These are phyloP conservation scores for Prietella phreatophila DNA, from an alignment of 2,113 vertebrate species.

Conservation along the genomic window DNA sequence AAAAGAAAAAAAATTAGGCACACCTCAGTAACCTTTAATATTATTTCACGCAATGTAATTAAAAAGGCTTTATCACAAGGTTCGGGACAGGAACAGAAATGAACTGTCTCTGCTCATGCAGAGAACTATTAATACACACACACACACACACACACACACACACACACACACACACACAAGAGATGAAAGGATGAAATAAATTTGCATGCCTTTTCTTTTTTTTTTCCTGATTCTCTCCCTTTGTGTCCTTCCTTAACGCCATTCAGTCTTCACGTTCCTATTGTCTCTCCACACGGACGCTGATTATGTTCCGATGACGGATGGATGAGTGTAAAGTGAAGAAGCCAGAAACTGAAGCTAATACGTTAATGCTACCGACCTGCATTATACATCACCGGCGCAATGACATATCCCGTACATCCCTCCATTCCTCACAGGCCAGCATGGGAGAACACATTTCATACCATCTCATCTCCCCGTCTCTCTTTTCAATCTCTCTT, in stretches of 20 bases:
- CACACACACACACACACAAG: conserved; percentile 7
- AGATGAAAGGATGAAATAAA: conserved; percentile 11
- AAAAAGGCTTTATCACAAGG: conserved; percentile 59
- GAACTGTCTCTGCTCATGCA: conserved; percentile 57
- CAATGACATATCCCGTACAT: conserved; percentile 45
- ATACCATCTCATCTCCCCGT: conserved; percentile 30
- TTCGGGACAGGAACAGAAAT: conserved; percentile 54
- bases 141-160: conserved; percentile 31
- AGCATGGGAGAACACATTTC: conserved; percentile 46
- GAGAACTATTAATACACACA: conserved; percentile 56
- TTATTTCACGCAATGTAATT: conserved; percentile 60
- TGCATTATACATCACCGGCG: conserved; percentile 44
- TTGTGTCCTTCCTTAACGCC: conserved; percentile 25
- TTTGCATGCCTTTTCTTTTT: conserved; percentile 19
- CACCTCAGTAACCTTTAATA: conserved; percentile 60
- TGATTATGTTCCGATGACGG: conserved; percentile 44
- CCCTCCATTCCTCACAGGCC: conserved; percentile 50
- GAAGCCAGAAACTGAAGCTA: conserved; percentile 43
- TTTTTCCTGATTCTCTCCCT: conserved; percentile 5
- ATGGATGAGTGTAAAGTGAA: conserved; percentile 38
- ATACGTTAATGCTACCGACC: conserved; percentile 51
- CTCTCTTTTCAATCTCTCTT: conserved; percentile 18
- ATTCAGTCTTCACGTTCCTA: conserved; percentile 42
- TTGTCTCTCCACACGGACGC: conserved; percentile 38
- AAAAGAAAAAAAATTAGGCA: conserved; percentile 54